phyloP scores from a whole-genome alignment of 2,888 invertebrate species.

The Seira ritae region DNA sequence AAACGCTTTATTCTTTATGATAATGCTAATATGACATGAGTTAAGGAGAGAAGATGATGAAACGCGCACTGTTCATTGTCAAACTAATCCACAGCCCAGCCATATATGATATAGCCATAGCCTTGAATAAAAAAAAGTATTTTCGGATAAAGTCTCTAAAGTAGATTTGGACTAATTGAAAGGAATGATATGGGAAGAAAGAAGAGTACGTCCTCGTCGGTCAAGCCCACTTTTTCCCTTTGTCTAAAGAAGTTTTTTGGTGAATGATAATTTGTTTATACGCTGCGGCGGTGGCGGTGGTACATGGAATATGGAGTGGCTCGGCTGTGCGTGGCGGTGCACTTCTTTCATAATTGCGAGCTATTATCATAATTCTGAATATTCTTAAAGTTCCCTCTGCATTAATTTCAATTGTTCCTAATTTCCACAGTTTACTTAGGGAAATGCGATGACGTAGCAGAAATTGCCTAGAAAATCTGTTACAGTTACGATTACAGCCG shows the following conservation, averaged over 20 bases:
- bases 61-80: not conserved
- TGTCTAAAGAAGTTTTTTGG: constrained; percentile 18
- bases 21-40: constrained; percentile 36
- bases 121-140: not conserved
- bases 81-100: not conserved
- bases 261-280: too few relatives aligned
- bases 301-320: too few relatives aligned
- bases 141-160: too few relatives aligned
- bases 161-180: not conserved
- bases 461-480: not conserved
- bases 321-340: not conserved
- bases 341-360: not conserved
- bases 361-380: not conserved
- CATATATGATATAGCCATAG: not conserved
- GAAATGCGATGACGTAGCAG: not conserved
- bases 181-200: not conserved
- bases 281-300: too few relatives aligned
- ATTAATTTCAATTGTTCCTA: not conserved
- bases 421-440: not conserved
- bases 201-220: too few relatives aligned
- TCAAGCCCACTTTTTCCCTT: too few relatives aligned
- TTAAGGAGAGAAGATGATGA: not conserved
- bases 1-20: constrained; percentile 29
- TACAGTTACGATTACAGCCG: not conserved
- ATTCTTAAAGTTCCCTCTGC: not conserved